Evolutionary conservation across 2,113 vertebrate species (phyloP), one percentile per base, ranked within the genome.

Genomic region (Prionailurus bengalensis): DNA sequence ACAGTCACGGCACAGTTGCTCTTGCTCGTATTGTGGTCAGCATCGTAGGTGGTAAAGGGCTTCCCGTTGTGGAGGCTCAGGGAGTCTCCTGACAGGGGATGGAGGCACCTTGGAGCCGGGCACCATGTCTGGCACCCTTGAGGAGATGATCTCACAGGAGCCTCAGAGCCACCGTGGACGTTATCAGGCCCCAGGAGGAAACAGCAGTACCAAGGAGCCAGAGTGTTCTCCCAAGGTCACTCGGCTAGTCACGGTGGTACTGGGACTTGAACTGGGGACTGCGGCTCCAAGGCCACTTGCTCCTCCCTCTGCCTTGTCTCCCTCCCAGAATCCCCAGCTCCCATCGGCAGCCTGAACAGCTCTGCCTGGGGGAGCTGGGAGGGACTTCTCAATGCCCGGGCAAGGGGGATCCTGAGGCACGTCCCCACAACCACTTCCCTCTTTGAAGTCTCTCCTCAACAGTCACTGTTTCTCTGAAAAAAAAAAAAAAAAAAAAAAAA

Each of bases 381-480:
- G 95, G 96, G 87, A 33, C 58, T 39, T 39, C 63, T 36, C 27
- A 68, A 65, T 5, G 70, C 58, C 73, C 21, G 7, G 55, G 95
- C 95, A 91, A 86, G 36, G n/a, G 76, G 91, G 71, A 7, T 79
- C 73, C 63, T 42, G 31, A 68, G 82, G 58, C 66, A 65, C 63
- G 65, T 83, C 95, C 55, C 78, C 31, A 17, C 81, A 87, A 94
- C 94, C 87, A 97, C 97, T 97, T 97, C 98, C 90, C 82, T 61
- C 96, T 97, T 97, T 97, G 61, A 87, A 65, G 39, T 92, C 80
- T 95, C 68, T 95, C 89, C 68, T 70, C 70, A 92, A 45, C 63
- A 55, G 76, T 36, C 36, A 23, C 76, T 42, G 23, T 39, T 81
- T 74, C 91, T 97, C 61, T 84, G 79, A 91, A 80, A 82, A 87